Percentiles rank a stretch among this genome's conserved stretches.
phyloP scores from a whole-genome alignment of 2,797 vertebrate species.

The Cyclura pinguis region DNA sequence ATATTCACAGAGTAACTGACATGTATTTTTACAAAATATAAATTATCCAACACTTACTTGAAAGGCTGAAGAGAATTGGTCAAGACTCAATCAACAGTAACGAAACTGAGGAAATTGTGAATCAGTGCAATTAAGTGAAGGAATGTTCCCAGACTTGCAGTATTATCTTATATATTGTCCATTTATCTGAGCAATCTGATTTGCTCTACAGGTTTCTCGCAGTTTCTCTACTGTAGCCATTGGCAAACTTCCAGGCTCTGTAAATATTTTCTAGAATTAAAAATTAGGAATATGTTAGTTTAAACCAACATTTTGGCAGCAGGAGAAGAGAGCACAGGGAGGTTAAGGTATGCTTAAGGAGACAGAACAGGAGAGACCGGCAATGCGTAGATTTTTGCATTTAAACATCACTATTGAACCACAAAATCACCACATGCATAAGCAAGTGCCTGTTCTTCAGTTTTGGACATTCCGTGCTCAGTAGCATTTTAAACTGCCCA shows the following conservation, averaged over 20 bases:
- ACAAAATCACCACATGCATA: neutral
- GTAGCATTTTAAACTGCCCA: neutral
- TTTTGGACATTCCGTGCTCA: neutral
- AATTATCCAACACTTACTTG: constrained; percentile 58
- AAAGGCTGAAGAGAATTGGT: constrained; percentile 67
- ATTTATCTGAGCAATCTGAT: constrained; percentile 79
- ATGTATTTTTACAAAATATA: constrained; percentile 26
- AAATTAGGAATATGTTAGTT: neutral
- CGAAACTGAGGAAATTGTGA: constrained; percentile 60
- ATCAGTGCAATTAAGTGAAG: constrained; percentile 72
- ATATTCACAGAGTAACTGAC: neutral
- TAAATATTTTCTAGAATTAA: constrained; percentile 87
- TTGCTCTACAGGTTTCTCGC: constrained; percentile 81
- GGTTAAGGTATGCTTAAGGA: neutral
- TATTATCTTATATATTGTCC: neutral
- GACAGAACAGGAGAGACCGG: no score
- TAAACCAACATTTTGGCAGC: neutral
- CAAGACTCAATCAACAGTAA: constrained; percentile 60
- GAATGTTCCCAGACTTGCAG: constrained; percentile 73
- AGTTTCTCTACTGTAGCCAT: constrained; percentile 86
- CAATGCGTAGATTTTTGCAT: neutral
- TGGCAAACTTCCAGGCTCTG: constrained; percentile 90
- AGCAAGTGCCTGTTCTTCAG: neutral
- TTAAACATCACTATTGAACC: neutral
- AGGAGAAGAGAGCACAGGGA: neutral